Conservation (phyloP, 2,113 vertebrate species). For the Lagopus muta region DNA sequence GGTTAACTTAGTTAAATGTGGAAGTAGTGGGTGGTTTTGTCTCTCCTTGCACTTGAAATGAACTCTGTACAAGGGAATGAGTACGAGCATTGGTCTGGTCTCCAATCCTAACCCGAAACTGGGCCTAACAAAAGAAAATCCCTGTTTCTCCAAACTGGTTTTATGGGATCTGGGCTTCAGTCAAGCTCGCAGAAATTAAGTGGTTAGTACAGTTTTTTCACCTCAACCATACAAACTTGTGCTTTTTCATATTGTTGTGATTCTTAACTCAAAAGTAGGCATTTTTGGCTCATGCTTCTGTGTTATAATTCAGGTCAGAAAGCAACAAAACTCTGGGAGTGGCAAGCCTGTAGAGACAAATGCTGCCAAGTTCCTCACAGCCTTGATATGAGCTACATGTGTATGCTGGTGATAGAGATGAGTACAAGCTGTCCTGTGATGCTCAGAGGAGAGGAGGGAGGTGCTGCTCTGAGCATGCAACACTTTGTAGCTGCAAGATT, state of each 20-base stretch:
- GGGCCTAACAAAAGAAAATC: not conserved
- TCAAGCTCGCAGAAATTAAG: not conserved
- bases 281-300: not conserved
- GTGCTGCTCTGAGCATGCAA: not conserved
- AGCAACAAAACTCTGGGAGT: not conserved
- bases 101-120: not conserved
- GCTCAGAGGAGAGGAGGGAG: not conserved
- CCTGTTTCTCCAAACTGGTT: not conserved
- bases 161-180: not conserved
- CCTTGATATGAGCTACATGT: not conserved
- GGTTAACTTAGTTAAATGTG: not conserved
- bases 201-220: not conserved
- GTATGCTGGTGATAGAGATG: not conserved
- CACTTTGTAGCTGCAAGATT: not conserved
- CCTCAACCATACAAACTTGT: not conserved
- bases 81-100: not conserved
- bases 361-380: not conserved
- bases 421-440: conserved; percentile 29
- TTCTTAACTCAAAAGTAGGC: not conserved
- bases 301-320: not conserved
- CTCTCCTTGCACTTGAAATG: not conserved
- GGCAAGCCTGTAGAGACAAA: not conserved
- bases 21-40: not conserved
- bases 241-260: not conserved
- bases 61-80: not conserved